Conservation (phyloP, 1,140 invertebrate species). For the Macrosteles quadrilineatus region DNA sequence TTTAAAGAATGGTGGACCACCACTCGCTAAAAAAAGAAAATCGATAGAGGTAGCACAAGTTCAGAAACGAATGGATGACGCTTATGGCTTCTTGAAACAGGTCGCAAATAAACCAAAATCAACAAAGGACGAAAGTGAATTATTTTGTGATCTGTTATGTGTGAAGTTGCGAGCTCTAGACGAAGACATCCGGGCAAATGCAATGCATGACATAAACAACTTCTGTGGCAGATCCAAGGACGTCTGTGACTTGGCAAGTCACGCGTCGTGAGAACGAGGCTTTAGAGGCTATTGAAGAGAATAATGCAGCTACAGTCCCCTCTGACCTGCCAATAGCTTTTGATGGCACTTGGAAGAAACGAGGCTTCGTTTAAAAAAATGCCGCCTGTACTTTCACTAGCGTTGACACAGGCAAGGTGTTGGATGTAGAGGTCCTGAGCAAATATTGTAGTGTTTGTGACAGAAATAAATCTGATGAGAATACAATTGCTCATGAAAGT, state of each 20-base stretch:
- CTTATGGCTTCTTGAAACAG: no score
- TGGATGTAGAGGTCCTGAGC: conserved; percentile 32
- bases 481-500: conserved; percentile 9
- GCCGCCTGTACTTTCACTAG: conserved; percentile 29
- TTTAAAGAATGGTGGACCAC: no score
- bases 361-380: conserved; percentile 31
- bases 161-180: no score
- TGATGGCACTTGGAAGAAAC: conserved; percentile 38
- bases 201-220: conserved; percentile 13
- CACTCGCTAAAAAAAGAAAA: no score
- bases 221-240: background rate
- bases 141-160: conserved; percentile 15
- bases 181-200: background rate
- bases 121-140: background rate
- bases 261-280: conserved; percentile 1
- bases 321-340: conserved; percentile 29
- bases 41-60: no score
- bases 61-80: no score
- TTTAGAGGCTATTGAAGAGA: conserved; percentile 26
- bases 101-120: no score
- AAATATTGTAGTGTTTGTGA: conserved; percentile 34
- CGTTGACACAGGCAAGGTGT: conserved; percentile 33
- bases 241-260: conserved; percentile 8
- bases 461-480: background rate
- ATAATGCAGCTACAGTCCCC: conserved; percentile 9